Evolutionary conservation across 2,113 vertebrate genomes (phyloP).

Genomic region (Sapayoa aenigma): DNA sequence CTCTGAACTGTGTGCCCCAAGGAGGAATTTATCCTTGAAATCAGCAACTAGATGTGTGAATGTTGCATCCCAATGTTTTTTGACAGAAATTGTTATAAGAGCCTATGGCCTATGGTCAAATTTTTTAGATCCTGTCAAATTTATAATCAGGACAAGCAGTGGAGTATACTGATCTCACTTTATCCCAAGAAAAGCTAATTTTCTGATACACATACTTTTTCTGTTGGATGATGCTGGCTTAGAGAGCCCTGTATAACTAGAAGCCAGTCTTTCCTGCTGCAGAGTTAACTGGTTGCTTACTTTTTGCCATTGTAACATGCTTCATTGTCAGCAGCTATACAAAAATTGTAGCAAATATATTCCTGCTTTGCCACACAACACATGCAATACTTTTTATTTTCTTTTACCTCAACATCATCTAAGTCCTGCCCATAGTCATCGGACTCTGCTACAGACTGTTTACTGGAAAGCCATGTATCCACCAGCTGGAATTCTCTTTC

Average conservation of each 20-base stretch:
- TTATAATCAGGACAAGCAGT: neutral
- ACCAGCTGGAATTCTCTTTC: conserved; percentile 82
- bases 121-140: neutral
- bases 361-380: neutral
- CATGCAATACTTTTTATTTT: neutral
- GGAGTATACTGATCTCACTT: neutral
- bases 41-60: neutral
- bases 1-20: neutral
- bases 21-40: neutral
- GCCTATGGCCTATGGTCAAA: neutral
- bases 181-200: neutral
- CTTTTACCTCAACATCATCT: conserved; percentile 81
- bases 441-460: conserved; percentile 73
- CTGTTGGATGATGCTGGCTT: neutral
- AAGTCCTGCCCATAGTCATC: conserved; percentile 85
- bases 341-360: neutral
- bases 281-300: neutral
- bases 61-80: neutral
- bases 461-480: conserved; percentile 80
- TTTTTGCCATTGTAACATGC: neutral
- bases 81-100: neutral
- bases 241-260: neutral
- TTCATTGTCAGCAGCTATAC: neutral
- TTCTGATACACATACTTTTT: neutral
- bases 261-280: neutral